A percentile compares a stretch with the other conserved stretches of the same genome.
Evolutionary conservation across 2,888 invertebrate genomes (phyloP).

Genomic region (Eilema depressum): DNA sequence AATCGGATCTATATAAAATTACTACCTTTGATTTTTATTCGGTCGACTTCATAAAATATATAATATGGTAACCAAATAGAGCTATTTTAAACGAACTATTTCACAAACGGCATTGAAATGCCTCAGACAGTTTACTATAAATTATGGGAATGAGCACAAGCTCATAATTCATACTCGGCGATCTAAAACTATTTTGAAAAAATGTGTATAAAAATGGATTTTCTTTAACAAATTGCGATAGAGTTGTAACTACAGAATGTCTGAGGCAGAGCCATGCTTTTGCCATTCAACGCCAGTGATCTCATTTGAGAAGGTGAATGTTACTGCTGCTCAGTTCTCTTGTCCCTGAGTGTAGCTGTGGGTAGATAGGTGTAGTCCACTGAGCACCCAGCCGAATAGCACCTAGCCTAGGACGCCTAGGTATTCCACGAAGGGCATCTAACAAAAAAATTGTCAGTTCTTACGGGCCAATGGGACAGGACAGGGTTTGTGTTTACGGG

Average conservation of each 20-base stretch:
- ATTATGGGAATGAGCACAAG: slow-evolving; percentile 31
- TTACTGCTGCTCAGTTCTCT: neutral
- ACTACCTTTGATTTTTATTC: neutral
- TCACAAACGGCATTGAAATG: slow-evolving; percentile 21
- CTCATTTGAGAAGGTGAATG: neutral
- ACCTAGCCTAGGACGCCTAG: too few relatives aligned
- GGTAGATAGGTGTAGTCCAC: too few relatives aligned
- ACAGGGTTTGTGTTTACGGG: neutral
- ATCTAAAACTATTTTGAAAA: neutral
- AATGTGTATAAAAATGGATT: neutral
- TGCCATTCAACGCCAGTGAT: neutral
- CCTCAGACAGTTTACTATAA: slow-evolving; percentile 26
- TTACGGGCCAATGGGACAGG: neutral
- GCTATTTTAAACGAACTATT: slow-evolving; percentile 9
- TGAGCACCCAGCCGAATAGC: too few relatives aligned
- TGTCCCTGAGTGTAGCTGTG: too few relatives aligned
- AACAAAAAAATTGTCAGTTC: too few relatives aligned
- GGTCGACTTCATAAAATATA: neutral
- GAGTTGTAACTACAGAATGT: too few relatives aligned
- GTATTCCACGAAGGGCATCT: too few relatives aligned
- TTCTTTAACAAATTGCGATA: too few relatives aligned
- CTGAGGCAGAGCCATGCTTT: neutral
- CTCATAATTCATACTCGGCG: slow-evolving; percentile 28
- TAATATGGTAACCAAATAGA: neutral
- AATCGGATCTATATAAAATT: too few relatives aligned